These are phyloP conservation scores for Spodoptera littoralis DNA, from an alignment of 2,888 invertebrate species.

Conservation along the genomic window DNA sequence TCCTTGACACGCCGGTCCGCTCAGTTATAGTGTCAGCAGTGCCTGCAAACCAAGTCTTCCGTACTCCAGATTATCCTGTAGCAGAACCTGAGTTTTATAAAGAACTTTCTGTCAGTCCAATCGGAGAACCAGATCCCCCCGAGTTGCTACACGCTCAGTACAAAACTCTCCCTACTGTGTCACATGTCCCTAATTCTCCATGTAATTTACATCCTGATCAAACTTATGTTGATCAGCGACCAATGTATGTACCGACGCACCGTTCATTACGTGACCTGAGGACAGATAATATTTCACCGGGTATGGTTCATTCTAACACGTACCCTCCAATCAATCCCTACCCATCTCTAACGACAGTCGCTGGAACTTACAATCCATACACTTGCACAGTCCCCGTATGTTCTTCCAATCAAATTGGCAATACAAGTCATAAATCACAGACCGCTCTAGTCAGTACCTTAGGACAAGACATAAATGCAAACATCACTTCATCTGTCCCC, in stretches of 20 bases:
- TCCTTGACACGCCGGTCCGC: constrained; percentile 59
- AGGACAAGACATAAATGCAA: constrained; percentile 80
- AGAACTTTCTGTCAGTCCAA: constrained; percentile 78
- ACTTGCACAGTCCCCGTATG: constrained; percentile 79
- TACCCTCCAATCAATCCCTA: constrained; percentile 85
- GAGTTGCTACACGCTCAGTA: constrained; percentile 84
- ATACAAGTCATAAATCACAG: constrained; percentile 67
- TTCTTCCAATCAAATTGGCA: constrained; percentile 67
- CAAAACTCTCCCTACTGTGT: constrained; percentile 80
- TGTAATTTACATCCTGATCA: constrained; percentile 83
- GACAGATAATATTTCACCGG: constrained; percentile 70
- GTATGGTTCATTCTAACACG: constrained; percentile 82
- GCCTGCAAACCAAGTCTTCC: constrained; percentile 78
- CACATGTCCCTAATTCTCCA: constrained; percentile 84
- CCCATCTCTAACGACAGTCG: constrained; percentile 84
- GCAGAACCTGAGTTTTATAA: constrained; percentile 71
- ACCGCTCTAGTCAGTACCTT: constrained; percentile 71
- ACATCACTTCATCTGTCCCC: constrained; percentile 72
- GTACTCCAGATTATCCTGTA: constrained; percentile 67
- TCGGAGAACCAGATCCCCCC: constrained; percentile 76
- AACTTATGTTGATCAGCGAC: constrained; percentile 69
- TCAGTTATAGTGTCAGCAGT: constrained; percentile 77
- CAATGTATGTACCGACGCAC: constrained; percentile 66
- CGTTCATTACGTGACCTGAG: constrained; percentile 78
- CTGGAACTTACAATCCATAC: constrained; percentile 85